Evolutionary conservation across 30 jellyfish, hydroid and myxozoan genomes (phyloP).

Genomic region (Nemopilema nomurai): DNA sequence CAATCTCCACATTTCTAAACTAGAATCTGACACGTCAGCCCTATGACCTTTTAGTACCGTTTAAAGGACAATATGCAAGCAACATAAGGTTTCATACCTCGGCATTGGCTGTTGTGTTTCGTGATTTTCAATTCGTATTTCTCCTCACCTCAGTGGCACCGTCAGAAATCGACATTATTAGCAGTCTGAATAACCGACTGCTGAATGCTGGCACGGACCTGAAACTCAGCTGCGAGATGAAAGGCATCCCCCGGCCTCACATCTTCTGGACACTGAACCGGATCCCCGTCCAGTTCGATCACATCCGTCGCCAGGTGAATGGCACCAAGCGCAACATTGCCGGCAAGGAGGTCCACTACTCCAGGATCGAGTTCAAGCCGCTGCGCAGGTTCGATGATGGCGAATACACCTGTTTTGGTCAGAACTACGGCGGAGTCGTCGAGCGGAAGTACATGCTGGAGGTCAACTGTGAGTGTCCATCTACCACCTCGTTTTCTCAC

Average conservation of each 20-base stretch:
- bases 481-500: neutral
- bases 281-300: slow-evolving; percentile 3
- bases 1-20: too few species aligned
- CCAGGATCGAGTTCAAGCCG: slow-evolving; percentile 38
- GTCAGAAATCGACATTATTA: slow-evolving; percentile 20
- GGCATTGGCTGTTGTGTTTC: too few species aligned
- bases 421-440: slow-evolving; percentile 72
- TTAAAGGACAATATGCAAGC: too few species aligned
- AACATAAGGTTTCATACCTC: too few species aligned
- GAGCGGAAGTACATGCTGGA: slow-evolving; percentile 45
- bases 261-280: slow-evolving; percentile 57
- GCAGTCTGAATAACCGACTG: slow-evolving; percentile 14
- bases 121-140: neutral
- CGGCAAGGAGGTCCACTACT: slow-evolving; percentile 25
- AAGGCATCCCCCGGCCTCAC: slow-evolving; percentile 56
- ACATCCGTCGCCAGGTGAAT: slow-evolving; percentile 6
- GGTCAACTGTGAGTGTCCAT: slow-evolving; percentile 47
- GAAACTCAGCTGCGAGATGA: slow-evolving; percentile 51
- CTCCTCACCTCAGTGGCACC: slow-evolving; percentile 26
- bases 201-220: slow-evolving; percentile 33
- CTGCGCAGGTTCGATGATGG: slow-evolving; percentile 68
- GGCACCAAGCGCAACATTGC: slow-evolving; percentile 30
- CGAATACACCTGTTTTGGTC: slow-evolving; percentile 68
- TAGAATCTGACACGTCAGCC: too few species aligned
- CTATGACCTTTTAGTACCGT: too few species aligned